phyloP scores from a whole-genome alignment of 2,888 invertebrate genomes.

The Andrena bucephala region DNA sequence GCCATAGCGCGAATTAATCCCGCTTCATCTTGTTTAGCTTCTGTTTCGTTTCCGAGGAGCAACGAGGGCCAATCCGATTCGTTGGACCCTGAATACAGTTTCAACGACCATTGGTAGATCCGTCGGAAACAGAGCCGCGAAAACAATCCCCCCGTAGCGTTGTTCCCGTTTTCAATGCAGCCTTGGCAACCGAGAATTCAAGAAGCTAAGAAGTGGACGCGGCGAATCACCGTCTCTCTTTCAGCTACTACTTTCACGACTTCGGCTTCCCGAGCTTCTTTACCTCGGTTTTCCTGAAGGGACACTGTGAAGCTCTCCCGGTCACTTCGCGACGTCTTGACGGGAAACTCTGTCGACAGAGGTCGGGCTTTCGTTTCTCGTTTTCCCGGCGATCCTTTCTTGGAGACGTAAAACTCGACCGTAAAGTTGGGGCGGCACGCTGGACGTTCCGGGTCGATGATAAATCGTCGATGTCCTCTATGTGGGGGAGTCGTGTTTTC shows the following conservation, averaged over 20 bases:
- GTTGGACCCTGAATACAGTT: neutral
- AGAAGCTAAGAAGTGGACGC: neutral
- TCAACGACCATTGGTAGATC: neutral
- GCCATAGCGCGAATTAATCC: neutral
- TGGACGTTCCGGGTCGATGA: neutral
- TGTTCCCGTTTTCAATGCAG: constrained; percentile 31
- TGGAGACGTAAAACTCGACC: neutral
- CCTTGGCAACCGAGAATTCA: constrained; percentile 10
- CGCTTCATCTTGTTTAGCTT: neutral
- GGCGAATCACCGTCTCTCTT: constrained; percentile 7
- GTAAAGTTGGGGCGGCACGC: constrained; percentile 1
- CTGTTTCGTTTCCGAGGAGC: neutral
- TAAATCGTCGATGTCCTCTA: constrained; percentile 12
- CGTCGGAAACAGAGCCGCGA: constrained; percentile 1
- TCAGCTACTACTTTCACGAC: constrained; percentile 16
- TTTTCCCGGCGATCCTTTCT: neutral
- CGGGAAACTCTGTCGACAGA: neutral
- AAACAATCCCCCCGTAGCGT: constrained; percentile 9
- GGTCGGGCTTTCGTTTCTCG: neutral
- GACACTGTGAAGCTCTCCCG: neutral
- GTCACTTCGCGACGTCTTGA: neutral
- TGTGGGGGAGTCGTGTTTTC: neutral
- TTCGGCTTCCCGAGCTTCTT: neutral
- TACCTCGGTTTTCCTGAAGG: neutral
- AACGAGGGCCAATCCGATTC: constrained; percentile 16